Evolutionary conservation across 2,888 invertebrate species (phyloP), one percentile per base, ranked within the genome.

Genomic region (Cryptocephalus primarius): DNA sequence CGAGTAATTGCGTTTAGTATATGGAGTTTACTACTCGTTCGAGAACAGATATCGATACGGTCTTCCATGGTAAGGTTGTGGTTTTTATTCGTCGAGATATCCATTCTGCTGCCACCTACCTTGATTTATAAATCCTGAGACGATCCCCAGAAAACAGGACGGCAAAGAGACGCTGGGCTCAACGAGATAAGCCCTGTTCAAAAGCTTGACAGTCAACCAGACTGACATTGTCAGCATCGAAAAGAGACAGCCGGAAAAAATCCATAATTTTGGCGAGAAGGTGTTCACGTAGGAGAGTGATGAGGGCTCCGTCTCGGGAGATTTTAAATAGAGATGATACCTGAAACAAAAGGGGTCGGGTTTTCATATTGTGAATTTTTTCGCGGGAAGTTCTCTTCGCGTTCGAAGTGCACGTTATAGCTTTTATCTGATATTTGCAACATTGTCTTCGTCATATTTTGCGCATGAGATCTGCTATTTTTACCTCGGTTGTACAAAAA

Each of bases 51-150:
- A 22, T 22, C 22, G 22, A 22, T 22, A 22, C 22, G 6, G 22
- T 22, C 22, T 22, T 22, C 6, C 22, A 6, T 22, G 22, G 6
- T 22, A 22, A 22, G 3, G 22, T 22, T 22, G 22, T 6, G 22
- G 22, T 22, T 22, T 22, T 22, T 6, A 6, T 22, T 22, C 22
- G 22, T 4, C 22, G 22, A 22, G 6, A 22, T 22, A 22, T 22
- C 22, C 22, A 22, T 22, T 22, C 22, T 22, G 6, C 11, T 10
- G 11, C 32, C 40, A 50, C 53, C 50, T 54, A 68, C 69, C 66
- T 64, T 69, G 67, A 57, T 67, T 67, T 42, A 66, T 52, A 42
- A 68, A 62, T 45, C 68, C 66, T 2, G 65, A 58, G 32, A 59
- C 54, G 14, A 63, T 57, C 36, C 61, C 60, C 39, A 68, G 48